Evolutionary conservation across 2,113 vertebrate genomes (phyloP).

Genomic region (Petrocephalus microphthalmus): DNA sequence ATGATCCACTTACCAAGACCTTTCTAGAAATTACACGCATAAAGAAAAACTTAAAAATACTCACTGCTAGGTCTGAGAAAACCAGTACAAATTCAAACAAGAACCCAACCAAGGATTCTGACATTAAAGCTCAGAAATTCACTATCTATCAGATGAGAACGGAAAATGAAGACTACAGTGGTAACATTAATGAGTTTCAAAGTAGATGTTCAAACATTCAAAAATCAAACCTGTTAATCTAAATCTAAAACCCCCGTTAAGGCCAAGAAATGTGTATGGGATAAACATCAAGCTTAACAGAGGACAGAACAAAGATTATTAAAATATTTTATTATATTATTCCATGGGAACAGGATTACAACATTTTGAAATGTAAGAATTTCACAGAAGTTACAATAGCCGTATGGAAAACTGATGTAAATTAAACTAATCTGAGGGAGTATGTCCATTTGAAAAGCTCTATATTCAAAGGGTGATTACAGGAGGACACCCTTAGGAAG

Average conservation of each 20-base stretch:
- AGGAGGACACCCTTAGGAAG: background rate
- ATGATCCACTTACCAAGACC: background rate
- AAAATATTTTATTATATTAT: constrained; percentile 65
- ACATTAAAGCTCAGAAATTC: too few species aligned
- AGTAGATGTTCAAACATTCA: background rate
- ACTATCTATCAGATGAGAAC: too few species aligned
- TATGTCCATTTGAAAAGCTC: constrained; percentile 9
- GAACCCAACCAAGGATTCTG: too few species aligned
- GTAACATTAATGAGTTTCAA: background rate
- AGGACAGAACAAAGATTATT: constrained; percentile 27
- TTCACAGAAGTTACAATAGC: constrained; percentile 51
- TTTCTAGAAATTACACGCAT: background rate
- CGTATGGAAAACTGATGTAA: constrained; percentile 38
- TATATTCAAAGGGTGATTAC: background rate
- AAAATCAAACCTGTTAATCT: background rate
- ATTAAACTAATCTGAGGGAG: constrained; percentile 24
- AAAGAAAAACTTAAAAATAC: background rate
- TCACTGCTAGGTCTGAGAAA: background rate
- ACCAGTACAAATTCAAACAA: background rate
- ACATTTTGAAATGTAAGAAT: constrained; percentile 61
- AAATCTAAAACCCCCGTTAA: too few species aligned
- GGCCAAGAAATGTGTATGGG: background rate
- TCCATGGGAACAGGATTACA: constrained; percentile 70
- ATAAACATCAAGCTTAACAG: background rate
- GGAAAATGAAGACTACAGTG: background rate